phyloP scores from a whole-genome alignment of 2,113 vertebrate genomes.

The Eupsittula cactorum region DNA sequence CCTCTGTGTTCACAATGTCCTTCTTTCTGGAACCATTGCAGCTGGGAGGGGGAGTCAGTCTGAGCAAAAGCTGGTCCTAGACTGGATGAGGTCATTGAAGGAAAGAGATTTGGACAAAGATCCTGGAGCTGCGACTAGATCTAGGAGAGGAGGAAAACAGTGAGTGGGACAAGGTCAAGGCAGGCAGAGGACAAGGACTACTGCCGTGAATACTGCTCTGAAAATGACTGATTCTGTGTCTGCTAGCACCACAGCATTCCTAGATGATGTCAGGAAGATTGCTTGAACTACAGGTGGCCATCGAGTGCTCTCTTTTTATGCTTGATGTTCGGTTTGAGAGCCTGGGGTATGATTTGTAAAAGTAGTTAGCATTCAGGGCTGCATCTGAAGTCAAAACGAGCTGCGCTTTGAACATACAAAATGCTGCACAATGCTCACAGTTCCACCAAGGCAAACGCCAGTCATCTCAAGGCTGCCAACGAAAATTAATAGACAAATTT shows the following conservation, averaged over 20 bases:
- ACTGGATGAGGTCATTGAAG: not conserved
- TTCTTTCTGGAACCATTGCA: not conserved
- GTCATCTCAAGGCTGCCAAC: not conserved
- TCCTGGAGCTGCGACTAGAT: not conserved
- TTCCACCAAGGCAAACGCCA: not conserved
- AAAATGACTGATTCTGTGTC: not conserved
- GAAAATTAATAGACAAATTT: not conserved
- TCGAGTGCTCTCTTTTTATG: not conserved
- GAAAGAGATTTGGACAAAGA: not conserved
- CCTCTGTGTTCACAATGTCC: not conserved
- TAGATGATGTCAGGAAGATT: not conserved
- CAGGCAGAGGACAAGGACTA: not conserved
- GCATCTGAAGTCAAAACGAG: not conserved
- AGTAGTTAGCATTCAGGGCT: conserved; percentile 18
- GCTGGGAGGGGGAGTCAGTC: not conserved
- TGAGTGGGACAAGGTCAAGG: not conserved
- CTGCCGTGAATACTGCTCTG: not conserved
- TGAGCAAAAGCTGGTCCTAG: not conserved
- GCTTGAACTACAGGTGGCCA: conserved; percentile 31
- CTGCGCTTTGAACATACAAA: not conserved
- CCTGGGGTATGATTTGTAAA: not conserved
- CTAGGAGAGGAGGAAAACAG: not conserved
- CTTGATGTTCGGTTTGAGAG: not conserved
- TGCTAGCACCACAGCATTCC: not conserved
- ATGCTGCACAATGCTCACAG: not conserved